A percentile compares a stretch with the other conserved stretches of the same genome.
These are phyloP conservation scores for Phrixothrix hirtus DNA, from an alignment of 2,888 invertebrate species.

Conservation along the genomic window DNA sequence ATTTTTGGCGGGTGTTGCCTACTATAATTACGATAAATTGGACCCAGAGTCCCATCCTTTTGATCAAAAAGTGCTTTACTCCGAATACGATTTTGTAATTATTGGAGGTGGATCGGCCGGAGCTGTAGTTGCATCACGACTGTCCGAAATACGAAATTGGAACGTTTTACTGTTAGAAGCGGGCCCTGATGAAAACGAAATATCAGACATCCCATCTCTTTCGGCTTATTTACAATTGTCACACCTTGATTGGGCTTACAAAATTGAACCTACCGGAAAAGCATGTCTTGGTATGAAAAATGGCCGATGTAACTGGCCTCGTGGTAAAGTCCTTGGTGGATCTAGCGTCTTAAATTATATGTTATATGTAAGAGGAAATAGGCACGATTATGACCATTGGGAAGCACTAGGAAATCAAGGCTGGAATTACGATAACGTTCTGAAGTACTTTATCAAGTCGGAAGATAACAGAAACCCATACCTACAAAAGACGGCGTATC, in stretches of 20 bases:
- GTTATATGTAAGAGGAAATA: slow-evolving; percentile 84
- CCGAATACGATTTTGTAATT: slow-evolving; percentile 84
- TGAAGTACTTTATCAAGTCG: slow-evolving; percentile 88
- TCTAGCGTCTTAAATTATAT: slow-evolving; percentile 87
- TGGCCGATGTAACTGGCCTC: slow-evolving; percentile 83
- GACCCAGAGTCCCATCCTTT: slow-evolving; percentile 80
- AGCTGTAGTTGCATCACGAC: slow-evolving; percentile 76
- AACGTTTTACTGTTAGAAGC: slow-evolving; percentile 79
- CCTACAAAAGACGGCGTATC: slow-evolving; percentile 69
- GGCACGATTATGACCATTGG: slow-evolving; percentile 88
- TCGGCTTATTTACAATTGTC: slow-evolving; percentile 85
- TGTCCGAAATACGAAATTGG: slow-evolving; percentile 78
- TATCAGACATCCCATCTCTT: slow-evolving; percentile 83
- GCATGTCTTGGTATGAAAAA: slow-evolving; percentile 84
- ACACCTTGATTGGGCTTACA: slow-evolving; percentile 87
- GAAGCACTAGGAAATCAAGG: slow-evolving; percentile 79
- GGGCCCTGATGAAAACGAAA: slow-evolving; percentile 86
- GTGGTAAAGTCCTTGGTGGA: slow-evolving; percentile 89
- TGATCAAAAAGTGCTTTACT: slow-evolving; percentile 66
- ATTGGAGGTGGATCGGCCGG: slow-evolving; percentile 90
- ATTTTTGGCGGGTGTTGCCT: slow-evolving; percentile 78
- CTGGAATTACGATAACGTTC: slow-evolving; percentile 83
- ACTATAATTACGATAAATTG: slow-evolving; percentile 76
- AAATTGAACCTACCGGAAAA: slow-evolving; percentile 79
- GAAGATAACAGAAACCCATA: slow-evolving; percentile 89